Base-by-base conservation (phyloP, 2,888 invertebrate species). In the Calliphora vomitoria region DNA sequence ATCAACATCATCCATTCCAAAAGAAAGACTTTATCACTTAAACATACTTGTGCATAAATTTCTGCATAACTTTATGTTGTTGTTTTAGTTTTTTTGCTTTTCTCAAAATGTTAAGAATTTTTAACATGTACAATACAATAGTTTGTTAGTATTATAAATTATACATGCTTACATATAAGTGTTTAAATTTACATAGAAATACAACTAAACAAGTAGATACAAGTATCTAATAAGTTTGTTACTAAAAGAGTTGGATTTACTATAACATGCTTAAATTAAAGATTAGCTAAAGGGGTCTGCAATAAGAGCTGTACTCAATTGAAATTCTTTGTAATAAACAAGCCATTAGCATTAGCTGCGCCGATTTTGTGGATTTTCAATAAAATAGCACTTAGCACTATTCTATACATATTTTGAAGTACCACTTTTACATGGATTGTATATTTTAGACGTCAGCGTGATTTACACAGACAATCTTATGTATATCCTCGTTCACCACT, bases 1-100 rank as follows among this genome's bases (percentile, higher is more conserved):
- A 44, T 44, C 44, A 44, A 13, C 44, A 11, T 76, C 20, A 64
- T 75, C 38, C n/a, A 78, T 78, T 41, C 25, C 15, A 69, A 69
- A 69, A 35, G 25, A 35, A 5, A 69, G 18, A 25, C 31, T 69
- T 47, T 31, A 31, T 47, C 66, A 60, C 60, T 69, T 69, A 35
- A 69, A 35, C 1, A 58, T 60, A 47, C 69, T 79, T 79, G 44
- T 69, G 31, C 31, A 69, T 78, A 78, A 31, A 69, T 76, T 66
- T 55, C 11, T 1, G n/a, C 4, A 44, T 13, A 44, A 44, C 44
- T 13, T 44, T 44, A 11, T 44, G 10, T 53, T 18, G 15, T 18
- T 25, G 25, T 25, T 25, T 18, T 5, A 11, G 11, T 35, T 13
- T 64, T 60, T 74, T 62, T 25, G 31, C 15, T 25, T 15, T 10